phyloP scores from a whole-genome alignment of 2,113 vertebrate genomes.

The Lynx canadensis region DNA sequence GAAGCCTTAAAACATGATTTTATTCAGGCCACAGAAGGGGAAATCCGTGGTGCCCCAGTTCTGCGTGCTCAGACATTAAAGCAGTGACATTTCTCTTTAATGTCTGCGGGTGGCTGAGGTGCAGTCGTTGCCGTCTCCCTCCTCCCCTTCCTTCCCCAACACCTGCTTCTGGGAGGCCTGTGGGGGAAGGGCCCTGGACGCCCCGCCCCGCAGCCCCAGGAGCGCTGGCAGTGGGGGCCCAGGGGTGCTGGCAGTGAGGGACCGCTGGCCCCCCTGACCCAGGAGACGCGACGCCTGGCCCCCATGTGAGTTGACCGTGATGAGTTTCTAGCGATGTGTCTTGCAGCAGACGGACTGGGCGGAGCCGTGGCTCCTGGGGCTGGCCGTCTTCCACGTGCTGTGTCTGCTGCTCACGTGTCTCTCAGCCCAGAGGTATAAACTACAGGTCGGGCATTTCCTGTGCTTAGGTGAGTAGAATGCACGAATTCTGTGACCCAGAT shows the following conservation, averaged over 20 bases:
- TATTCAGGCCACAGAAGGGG: no score
- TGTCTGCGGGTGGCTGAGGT: accelerated
- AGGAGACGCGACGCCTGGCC: neutral
- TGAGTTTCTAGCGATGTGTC: neutral
- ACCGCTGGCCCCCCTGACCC: neutral
- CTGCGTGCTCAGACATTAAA: neutral
- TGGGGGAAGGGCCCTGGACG: accelerated
- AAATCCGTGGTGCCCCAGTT: no score
- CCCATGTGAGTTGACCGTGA: accelerated
- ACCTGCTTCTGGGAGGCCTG: neutral
- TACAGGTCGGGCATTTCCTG: conserved; percentile 94
- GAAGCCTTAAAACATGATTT: accelerated
- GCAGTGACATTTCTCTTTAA: neutral
- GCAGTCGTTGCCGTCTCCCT: neutral
- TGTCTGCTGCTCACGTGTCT: conserved; percentile 90
- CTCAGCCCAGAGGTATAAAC: conserved; percentile 88
- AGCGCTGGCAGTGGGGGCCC: no score
- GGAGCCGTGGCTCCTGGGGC: conserved; percentile 93
- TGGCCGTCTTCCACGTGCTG: conserved; percentile 89
- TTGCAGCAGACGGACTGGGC: conserved; percentile 93
- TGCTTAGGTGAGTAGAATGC: conserved; percentile 89
- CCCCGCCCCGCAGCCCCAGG: no score
- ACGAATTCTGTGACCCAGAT: accelerated
- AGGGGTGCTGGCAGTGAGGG: neutral
- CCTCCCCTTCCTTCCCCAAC: neutral